Percentiles rank a stretch among this genome's conserved stretches.
phyloP scores from a whole-genome alignment of 2,797 vertebrate genomes.

The Gorsachius magnificus region DNA sequence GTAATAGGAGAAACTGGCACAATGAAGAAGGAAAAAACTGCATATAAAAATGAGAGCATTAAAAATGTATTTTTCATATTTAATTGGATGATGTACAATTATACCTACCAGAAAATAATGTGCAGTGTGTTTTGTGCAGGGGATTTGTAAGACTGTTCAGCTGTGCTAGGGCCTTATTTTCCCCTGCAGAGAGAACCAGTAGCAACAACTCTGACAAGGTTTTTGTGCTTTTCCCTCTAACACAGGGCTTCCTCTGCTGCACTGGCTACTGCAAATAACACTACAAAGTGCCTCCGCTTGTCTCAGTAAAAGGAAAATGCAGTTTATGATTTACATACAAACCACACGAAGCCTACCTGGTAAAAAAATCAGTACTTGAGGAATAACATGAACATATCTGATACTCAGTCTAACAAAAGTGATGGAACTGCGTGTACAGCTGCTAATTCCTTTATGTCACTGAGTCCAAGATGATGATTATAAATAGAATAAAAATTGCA shows the following conservation, averaged over 20 bases:
- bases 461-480: background rate
- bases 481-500: background rate
- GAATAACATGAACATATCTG: background rate
- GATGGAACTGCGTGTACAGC: background rate
- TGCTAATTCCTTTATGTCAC: background rate
- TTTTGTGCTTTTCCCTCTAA: constrained; percentile 20
- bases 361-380: background rate
- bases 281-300: constrained; percentile 28
- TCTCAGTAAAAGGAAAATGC: constrained; percentile 14
- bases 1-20: constrained; percentile 40
- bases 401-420: background rate
- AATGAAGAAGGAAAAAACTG: constrained; percentile 14
- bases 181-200: background rate
- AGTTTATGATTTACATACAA: constrained; percentile 34
- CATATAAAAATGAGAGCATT: constrained; percentile 48
- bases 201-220: background rate
- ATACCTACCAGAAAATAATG: constrained; percentile 43
- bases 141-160: constrained; percentile 32
- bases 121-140: constrained; percentile 23
- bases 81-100: constrained; percentile 50
- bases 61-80: constrained; percentile 64
- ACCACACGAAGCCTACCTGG: background rate
- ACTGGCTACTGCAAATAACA: constrained; percentile 24
- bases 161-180: constrained; percentile 13
- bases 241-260: background rate